A percentile compares a stretch with the other conserved stretches of the same genome.
These are phyloP conservation scores for Diadumene lineata DNA, from an alignment of 92 coral and sea anemone genomes.

Conservation along the genomic window DNA sequence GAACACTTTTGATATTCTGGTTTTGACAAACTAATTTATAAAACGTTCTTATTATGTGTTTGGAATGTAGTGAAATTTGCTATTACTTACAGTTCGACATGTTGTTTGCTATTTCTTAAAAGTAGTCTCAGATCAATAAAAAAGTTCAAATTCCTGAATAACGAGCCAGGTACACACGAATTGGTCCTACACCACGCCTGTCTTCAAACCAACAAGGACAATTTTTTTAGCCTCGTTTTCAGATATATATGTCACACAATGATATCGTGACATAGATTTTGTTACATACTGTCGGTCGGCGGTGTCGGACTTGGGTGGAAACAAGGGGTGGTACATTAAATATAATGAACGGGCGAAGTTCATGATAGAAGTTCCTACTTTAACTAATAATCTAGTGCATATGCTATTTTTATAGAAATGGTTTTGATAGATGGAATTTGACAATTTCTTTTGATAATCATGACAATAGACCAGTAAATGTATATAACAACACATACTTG, in stretches of 20 bases:
- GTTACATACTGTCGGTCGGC: not conserved
- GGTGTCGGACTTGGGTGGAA: not conserved
- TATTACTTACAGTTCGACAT: conserved; percentile 10
- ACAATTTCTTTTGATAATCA: not conserved
- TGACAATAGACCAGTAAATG: not conserved
- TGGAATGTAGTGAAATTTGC: not conserved
- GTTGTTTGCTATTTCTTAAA: not conserved
- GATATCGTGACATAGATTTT: not conserved
- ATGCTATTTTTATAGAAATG: not conserved
- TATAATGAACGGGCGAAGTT: too few species aligned
- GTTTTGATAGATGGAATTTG: not conserved
- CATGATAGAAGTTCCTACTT: too few species aligned
- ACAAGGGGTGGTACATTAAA: too few species aligned
- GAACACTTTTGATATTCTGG: not conserved
- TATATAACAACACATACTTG: not conserved
- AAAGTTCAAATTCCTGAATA: not conserved
- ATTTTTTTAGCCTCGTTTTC: conserved; percentile 16
- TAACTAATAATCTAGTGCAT: not conserved
- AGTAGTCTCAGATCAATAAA: not conserved
- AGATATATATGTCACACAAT: conserved; percentile 18
- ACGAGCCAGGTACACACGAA: conserved; percentile 3
- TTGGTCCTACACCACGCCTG: conserved; percentile 26
- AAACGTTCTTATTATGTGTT: not conserved
- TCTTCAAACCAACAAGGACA: not conserved
- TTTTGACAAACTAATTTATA: not conserved